Percentiles rank a stretch among this genome's conserved stretches.
phyloP scores from a whole-genome alignment of 1,140 invertebrate genomes.

The Drosophila parabipectinata region DNA sequence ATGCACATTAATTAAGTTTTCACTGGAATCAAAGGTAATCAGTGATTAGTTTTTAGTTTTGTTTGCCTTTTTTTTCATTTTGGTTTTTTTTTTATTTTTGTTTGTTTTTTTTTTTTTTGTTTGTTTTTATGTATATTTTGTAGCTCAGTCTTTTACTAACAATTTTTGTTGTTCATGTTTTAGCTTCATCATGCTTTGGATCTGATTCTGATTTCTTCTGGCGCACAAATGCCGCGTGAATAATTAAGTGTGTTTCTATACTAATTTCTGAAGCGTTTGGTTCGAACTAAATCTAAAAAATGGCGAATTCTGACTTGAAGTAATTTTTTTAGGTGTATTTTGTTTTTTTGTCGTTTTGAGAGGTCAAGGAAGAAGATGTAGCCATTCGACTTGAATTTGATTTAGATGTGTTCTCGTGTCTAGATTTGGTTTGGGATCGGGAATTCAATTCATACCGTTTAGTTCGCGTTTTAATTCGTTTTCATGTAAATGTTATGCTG shows the following conservation, averaged over 20 bases:
- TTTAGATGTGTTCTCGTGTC: slow-evolving; percentile 1
- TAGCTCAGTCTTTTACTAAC: slow-evolving; percentile 83
- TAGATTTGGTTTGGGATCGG: slow-evolving; percentile 1
- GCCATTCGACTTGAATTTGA: background rate
- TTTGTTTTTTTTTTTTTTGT: slow-evolving; percentile 11
- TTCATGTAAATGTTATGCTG: slow-evolving; percentile 52
- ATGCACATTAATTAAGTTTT: slow-evolving; percentile 39
- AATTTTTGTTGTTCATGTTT: slow-evolving; percentile 63
- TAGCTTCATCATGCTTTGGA: slow-evolving; percentile 42
- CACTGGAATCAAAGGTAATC: slow-evolving; percentile 18
- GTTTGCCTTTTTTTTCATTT: slow-evolving; percentile 39
- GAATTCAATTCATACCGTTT: slow-evolving; percentile 38
- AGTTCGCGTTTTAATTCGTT: slow-evolving; percentile 25
- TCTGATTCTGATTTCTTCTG: slow-evolving; percentile 18
- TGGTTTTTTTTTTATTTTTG: slow-evolving; percentile 30
- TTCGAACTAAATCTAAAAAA: slow-evolving; percentile 18
- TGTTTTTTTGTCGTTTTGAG: background rate
- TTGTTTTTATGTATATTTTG: slow-evolving; percentile 59
- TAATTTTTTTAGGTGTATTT: background rate
- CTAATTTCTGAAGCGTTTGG: slow-evolving; percentile 12
- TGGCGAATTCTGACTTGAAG: slow-evolving; percentile 23
- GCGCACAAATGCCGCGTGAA: slow-evolving; percentile 18
- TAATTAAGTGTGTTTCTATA: slow-evolving; percentile 14
- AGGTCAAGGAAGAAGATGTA: background rate
- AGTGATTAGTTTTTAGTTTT: slow-evolving; percentile 20